These are phyloP conservation scores for Luffia ferchaultella DNA, from an alignment of 2,888 invertebrate genomes.

Conservation along the genomic window DNA sequence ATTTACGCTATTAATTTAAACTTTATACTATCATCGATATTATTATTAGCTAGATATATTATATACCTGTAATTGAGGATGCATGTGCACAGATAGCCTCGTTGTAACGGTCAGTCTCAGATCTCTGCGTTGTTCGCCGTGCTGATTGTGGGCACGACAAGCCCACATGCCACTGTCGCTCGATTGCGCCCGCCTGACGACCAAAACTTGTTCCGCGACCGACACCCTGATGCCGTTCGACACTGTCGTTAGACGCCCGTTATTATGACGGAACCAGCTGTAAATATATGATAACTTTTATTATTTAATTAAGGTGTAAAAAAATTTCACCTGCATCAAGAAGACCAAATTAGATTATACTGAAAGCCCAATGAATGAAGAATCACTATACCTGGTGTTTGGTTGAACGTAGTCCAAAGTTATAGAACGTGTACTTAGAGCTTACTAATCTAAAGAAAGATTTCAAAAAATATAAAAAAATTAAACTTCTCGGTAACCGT, in stretches of 20 bases:
- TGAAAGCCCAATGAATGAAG: no score
- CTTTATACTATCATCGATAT: no score
- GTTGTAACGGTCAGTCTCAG: conserved; percentile 71
- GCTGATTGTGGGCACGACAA: conserved; percentile 77
- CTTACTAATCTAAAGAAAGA: no score
- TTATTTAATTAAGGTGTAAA: no score
- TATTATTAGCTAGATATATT: no score
- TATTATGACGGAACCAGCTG: conserved; percentile 69
- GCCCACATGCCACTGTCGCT: conserved; percentile 77
- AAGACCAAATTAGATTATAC: conserved; percentile 4
- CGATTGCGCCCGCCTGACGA: conserved; percentile 70
- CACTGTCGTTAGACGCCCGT: conserved; percentile 70
- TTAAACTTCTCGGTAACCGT: no score
- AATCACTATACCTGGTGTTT: no score
- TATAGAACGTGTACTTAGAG: no score
- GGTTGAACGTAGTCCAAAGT: no score
- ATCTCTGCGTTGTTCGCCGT: conserved; percentile 74
- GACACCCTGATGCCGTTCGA: conserved; percentile 68
- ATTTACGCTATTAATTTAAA: no score
- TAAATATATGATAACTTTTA: conserved; percentile 13
- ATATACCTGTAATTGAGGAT: conserved; percentile 70
- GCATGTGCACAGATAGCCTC: conserved; percentile 69
- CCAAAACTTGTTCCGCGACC: conserved; percentile 72
- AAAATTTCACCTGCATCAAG: no score
- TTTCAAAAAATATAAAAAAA: no score